A percentile compares a stretch with the other conserved stretches of the same genome.
These are phyloP conservation scores for Anthopleura sola DNA, from an alignment of 64 coral and sea anemone species.

Conservation along the genomic window DNA sequence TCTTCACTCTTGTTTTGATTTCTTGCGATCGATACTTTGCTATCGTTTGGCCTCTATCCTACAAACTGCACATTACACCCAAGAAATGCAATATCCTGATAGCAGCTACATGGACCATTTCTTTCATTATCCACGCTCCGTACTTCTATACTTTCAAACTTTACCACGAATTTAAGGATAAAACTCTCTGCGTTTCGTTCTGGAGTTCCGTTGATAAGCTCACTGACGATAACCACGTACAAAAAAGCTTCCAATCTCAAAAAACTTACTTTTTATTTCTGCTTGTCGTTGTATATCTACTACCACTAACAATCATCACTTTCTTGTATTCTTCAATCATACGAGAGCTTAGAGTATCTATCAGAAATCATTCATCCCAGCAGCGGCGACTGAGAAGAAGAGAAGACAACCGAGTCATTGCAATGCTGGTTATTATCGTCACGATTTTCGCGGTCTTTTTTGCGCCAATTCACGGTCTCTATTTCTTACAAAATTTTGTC, in stretches of 20 bases:
- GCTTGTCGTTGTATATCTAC: not conserved
- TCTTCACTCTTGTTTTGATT: constrained; percentile 12
- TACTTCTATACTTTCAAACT: constrained; percentile 11
- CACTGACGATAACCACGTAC: not conserved
- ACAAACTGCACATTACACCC: not conserved
- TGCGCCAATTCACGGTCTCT: not conserved
- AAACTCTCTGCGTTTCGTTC: not conserved
- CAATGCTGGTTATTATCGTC: constrained; percentile 10
- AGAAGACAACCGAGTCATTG: constrained; percentile 17
- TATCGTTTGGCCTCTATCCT: constrained; percentile 11
- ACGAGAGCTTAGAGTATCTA: not conserved
- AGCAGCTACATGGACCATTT: not conserved
- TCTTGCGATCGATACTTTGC: constrained; percentile 17
- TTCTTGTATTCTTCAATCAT: constrained; percentile 20
- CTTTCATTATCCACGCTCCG: not conserved
- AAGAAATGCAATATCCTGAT: not conserved
- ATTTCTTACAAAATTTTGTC: constrained; percentile 2
- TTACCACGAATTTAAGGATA: not conserved
- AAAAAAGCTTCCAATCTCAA: not conserved
- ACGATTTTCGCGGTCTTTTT: constrained; percentile 4
- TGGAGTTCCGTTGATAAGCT: not conserved
- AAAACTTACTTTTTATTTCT: not conserved
- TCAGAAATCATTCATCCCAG: not conserved
- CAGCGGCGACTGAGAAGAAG: not conserved
- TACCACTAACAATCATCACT: constrained; percentile 7